Percentiles rank a stretch among this genome's conserved stretches.
phyloP scores from a whole-genome alignment of 2,113 vertebrate genomes.

The Apteryx mantelli region DNA sequence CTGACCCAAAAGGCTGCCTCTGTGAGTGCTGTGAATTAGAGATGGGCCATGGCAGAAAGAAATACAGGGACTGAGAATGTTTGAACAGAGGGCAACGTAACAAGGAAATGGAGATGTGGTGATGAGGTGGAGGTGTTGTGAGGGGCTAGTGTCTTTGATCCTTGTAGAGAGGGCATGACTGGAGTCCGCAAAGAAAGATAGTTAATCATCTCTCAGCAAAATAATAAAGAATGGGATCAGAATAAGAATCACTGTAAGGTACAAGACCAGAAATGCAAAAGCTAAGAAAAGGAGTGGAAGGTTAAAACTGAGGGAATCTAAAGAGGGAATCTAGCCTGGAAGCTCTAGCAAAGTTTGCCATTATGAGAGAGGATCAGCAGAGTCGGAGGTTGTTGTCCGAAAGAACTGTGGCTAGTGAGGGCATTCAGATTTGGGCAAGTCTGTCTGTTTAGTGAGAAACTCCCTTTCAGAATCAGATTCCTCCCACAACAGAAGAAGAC shows the following conservation, averaged over 20 bases:
- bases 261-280: accelerated
- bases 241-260: neutral
- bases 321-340: neutral
- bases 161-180: neutral
- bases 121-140: neutral
- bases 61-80: neutral
- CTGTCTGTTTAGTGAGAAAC: neutral
- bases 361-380: neutral
- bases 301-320: neutral
- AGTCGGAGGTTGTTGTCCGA: neutral
- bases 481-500: neutral
- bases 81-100: neutral
- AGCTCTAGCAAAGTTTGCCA: neutral
- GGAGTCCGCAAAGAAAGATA: neutral
- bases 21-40: neutral
- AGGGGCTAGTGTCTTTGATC: neutral
- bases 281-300: neutral
- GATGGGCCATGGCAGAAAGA: neutral
- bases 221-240: neutral
- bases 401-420: neutral
- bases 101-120: neutral
- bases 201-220: neutral
- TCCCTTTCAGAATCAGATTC: neutral
- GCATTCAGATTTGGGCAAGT: neutral
- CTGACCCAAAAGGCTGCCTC: neutral